phyloP scores from a whole-genome alignment of 2,797 vertebrate species.

The Gymnopithys bicolor region DNA sequence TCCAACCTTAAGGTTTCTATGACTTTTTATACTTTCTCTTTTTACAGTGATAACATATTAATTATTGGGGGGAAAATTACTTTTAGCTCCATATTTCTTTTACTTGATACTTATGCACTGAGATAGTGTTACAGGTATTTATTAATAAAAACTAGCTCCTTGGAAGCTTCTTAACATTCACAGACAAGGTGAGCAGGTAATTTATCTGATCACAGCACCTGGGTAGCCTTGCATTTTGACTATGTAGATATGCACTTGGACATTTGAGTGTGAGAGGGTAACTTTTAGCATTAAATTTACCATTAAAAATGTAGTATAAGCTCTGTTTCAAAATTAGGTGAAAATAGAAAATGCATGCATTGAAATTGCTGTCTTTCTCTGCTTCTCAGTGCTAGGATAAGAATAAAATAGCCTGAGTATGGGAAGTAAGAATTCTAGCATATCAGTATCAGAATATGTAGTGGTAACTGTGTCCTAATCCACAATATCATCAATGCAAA shows the following conservation, averaged over 20 bases:
- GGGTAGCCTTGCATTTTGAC: not conserved
- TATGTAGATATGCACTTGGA: not conserved
- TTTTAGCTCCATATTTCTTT: not conserved
- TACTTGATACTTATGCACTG: not conserved
- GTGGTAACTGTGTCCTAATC: not conserved
- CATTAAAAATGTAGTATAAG: not conserved
- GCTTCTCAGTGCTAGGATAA: not conserved
- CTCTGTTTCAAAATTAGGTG: not conserved
- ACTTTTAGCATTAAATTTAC: not conserved
- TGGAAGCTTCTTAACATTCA: not conserved
- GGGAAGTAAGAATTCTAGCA: not conserved
- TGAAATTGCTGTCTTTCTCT: not conserved
- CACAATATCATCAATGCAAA: not conserved
- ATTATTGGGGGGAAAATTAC: fast-evolving
- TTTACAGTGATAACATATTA: not conserved
- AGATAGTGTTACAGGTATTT: not conserved
- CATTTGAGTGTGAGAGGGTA: not conserved
- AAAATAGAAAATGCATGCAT: not conserved
- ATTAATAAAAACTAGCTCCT: not conserved
- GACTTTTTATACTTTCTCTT: not conserved
- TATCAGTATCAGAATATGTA: not conserved
- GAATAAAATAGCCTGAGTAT: not conserved
- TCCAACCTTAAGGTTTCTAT: not conserved
- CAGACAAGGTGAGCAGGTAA: not conserved
- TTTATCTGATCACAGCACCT: not conserved